Percentiles rank a stretch among this genome's conserved stretches.
Evolutionary conservation across 1,140 invertebrate genomes (phyloP).

Genomic region (Caerostris darwini): DNA sequence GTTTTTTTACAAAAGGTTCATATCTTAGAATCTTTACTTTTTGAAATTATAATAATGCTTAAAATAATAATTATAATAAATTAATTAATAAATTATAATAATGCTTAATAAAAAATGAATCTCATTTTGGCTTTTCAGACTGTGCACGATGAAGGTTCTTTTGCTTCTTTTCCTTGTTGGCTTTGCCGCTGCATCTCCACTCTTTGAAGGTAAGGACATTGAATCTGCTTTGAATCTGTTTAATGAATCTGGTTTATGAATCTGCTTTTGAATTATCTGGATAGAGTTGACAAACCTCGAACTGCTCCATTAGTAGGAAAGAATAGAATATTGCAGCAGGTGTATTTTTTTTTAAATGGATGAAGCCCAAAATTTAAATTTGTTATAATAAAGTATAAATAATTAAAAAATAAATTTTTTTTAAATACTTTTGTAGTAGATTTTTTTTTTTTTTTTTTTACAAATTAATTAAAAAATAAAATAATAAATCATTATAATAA

Average conservation of each 20-base stretch:
- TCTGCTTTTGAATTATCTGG: not conserved
- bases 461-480: no score
- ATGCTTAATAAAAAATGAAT: not conserved
- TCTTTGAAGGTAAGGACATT: conserved; percentile 33
- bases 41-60: no score
- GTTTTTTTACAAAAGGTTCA: no score
- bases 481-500: no score
- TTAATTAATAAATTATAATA: no score
- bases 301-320: not conserved
- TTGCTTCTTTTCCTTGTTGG: conserved; percentile 52
- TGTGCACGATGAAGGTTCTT: conserved; percentile 48
- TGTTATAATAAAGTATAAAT: not conserved
- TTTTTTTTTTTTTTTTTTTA: no score
- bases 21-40: no score
- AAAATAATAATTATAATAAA: no score
- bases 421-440: no score
- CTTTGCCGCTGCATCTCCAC: conserved; percentile 41
- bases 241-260: not conserved
- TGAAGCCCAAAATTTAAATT: not conserved
- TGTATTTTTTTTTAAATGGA: not conserved
- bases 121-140: not conserved
- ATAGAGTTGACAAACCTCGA: not conserved
- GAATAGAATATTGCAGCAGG: not conserved
- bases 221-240: not conserved
- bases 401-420: not conserved